Evolutionary conservation across 2,113 vertebrate genomes (phyloP), one percentile per base, ranked within the genome.

Genomic region (Cyprinodon tularosa): DNA sequence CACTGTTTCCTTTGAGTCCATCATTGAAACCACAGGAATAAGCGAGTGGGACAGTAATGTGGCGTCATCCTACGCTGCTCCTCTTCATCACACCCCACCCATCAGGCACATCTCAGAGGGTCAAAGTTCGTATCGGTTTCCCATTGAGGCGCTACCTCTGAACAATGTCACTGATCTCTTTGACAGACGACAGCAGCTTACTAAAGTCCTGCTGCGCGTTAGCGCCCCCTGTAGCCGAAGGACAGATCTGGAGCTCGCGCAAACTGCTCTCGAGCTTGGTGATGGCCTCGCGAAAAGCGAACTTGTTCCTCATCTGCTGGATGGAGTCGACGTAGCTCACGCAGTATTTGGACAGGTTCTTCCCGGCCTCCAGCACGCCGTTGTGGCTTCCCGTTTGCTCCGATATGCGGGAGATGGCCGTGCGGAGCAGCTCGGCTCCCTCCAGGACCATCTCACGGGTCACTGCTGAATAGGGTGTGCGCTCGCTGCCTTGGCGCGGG

Each of bases 251-350:
- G 8, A 99, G 95, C 94, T 99, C 96, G 0, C 98, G 93, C 22
- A 99, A 94, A 86, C 93, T 97, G 66, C 86, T 95, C 93, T 99
- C 98, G 77, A 99, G 94, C 86, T 99, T 99, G 95, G 97, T 98
- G 94, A 99, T 98, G 84, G 98, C 98, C 90, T 99, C 98, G 0
- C 97, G 95, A 85, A 99, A 99, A 39, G 98, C 96, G 8, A 99
- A 99, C 81, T 98, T 99, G 91, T 98, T 99, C 86, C 98, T 93
- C 97, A 99, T 99, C 84, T 99, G 98, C 91, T 98, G 98, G 86
- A 99, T 99, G 90, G 96, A 99, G 91, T 99, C 98, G 78, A 99
- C 98, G 0, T 96, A 99, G 92, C 96, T 97, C 84, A 95, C 90
- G 0, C 98, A 99, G 95, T 96, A 97, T 6, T 97, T 97, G 74